Base-by-base conservation (phyloP, 2,888 invertebrate genomes). In the Antheraea yamamai region DNA sequence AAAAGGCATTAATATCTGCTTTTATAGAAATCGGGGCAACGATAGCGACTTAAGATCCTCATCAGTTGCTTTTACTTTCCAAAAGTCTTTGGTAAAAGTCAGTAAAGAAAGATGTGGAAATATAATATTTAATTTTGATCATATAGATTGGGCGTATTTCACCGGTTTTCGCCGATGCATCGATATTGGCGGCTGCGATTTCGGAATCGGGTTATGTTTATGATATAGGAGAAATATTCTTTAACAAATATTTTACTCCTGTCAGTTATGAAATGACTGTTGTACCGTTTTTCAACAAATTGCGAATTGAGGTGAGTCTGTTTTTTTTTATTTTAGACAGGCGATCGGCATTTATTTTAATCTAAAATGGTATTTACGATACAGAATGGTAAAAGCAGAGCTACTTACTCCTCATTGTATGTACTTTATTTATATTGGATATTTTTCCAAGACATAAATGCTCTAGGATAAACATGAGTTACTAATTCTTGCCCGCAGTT, bases 171-270 rank as follows among this genome's bases (percentile, higher is more conserved):
- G 91, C 94, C 73, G 97, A 97, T 92, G 97, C 97, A 51, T 93
- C 96, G 0, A 86, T 87, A 61, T 94, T 97, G 77, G 97, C 97
- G 1, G 95, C 96, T 51, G 94, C 95, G 51, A 95, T 97, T 74
- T 86, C 96, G 4, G 94, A 96, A 73, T 83, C 92, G 0, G 90
- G 90, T 3, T 96, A 91, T 85, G 85, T 93, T 47, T 97, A 95
- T 88, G 96, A 96, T 79, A 83, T 94, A 68, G 97, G 97, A 70
- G 95, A 96, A 82, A 95, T 97, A 76, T 95, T 96, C 83, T 97
- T 95, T 95, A 97, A 98, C 90, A 94, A 93, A 82, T 97, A 96
- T 92, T 96, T 91, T 95, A 94, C 96, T 12, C 96, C 97, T 0
- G 97, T 97, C 76, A 96, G 96, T 61, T 97, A 97, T 86, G 92